Conservation (phyloP, 2,797 vertebrate genomes). For the Ctenopoma multispine region DNA sequence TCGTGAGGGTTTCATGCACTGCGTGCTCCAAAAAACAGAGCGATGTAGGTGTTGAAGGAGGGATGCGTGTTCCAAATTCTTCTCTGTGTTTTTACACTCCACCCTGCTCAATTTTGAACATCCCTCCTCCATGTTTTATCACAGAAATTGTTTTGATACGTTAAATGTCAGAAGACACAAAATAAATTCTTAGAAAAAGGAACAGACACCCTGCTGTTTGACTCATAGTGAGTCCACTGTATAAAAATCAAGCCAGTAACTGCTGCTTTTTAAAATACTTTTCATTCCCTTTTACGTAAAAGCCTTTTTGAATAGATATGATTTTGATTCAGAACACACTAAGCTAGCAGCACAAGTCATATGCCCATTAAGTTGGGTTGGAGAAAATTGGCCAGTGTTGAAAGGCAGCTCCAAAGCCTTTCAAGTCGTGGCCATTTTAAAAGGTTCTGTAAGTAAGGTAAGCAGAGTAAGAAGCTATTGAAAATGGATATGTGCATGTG, state of each 20-base stretch:
- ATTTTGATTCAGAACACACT: constrained; percentile 18
- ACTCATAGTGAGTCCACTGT: constrained; percentile 13
- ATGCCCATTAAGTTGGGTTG: constrained; percentile 22
- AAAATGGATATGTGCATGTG: constrained; percentile 32
- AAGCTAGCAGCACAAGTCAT: constrained; percentile 3
- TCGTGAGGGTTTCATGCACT: constrained; percentile 5
- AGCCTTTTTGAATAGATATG: constrained; percentile 16
- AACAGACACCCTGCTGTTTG: constrained; percentile 29
- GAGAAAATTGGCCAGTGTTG: constrained; percentile 19
- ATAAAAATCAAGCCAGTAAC: constrained; percentile 22
- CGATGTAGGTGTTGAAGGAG: constrained; percentile 45
- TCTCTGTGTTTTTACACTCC: constrained; percentile 32
- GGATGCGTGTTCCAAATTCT: constrained; percentile 20
- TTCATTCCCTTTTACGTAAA: constrained; percentile 24
- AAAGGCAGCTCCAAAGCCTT: constrained; percentile 40
- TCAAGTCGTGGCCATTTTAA: constrained; percentile 34
- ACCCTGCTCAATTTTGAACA: constrained; percentile 35
- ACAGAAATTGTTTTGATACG: constrained; percentile 6
- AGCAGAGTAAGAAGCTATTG: constrained; percentile 39
- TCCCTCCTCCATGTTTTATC: constrained; percentile 20
- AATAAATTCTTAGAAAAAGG: constrained; percentile 20
- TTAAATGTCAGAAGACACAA: constrained; percentile 31
- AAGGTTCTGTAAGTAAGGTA: constrained; percentile 8
- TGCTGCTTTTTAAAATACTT: constrained; percentile 30
- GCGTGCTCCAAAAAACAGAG: constrained; percentile 32